Base-by-base conservation (phyloP, 1,140 invertebrate genomes). In the Hormaphis cornu region DNA sequence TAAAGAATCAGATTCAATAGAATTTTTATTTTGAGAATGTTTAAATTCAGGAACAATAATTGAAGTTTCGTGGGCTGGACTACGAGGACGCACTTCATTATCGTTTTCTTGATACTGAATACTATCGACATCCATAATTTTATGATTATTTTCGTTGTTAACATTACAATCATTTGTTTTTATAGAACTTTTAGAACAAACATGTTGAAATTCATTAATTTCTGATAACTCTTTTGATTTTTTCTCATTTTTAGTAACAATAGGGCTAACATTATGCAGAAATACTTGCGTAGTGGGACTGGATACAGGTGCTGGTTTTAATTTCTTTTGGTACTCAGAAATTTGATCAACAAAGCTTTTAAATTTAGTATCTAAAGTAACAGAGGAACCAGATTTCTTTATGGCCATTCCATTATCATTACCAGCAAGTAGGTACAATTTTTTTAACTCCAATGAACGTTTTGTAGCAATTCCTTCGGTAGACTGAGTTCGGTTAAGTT, bases 381-480 rank as follows among this genome's bases (percentile, higher is more conserved):
- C 88, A 0, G 89, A 86, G 20, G 90, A 91, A n/a, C 89, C 89
- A 0, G 89, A 91, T 74, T 91, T 91, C 73, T 87, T 83, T 6
- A 90, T 86, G 1, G 83, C 81, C n/a, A 81, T 82, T 7, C 84
- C 80, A 0, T 79, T 80, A 18, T 81, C 81, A 42, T 81, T 80
- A 30, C 86, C 84, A 14, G 86, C 86, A 3, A 92, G 78, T 7
- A 94, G 78, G 78, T 93, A 94, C 66, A 86, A 85, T 74, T 91
- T 89, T 74, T 93, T 93, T 7, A 93, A 79, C 77, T 93, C 89
- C 26, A 93, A 78, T 14, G 89, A 90, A 35, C 89, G 84, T 78
- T 91, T 92, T 1, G 90, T 89, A 1, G 90, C 90, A 35, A 93
- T 87, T 14, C 89, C 89, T 73, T 90, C 89, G 0, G 89, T 91